Evolutionary conservation across 2,888 invertebrate species (phyloP), one percentile per base, ranked within the genome.

Genomic region (Tenodera sinensis): DNA sequence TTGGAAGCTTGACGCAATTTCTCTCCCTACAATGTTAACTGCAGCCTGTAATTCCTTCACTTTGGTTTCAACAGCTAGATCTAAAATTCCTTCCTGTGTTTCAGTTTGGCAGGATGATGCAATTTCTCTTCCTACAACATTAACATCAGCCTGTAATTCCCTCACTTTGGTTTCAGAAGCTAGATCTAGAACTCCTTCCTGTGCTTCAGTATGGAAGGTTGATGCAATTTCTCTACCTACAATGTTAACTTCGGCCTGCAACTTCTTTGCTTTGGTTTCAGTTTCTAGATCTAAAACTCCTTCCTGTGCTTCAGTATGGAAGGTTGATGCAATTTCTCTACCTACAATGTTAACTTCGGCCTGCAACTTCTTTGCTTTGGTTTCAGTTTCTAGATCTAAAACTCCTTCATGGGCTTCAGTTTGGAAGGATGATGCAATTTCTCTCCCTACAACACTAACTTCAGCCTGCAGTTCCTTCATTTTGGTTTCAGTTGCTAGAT

Each of bases 81-180:
- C 89, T 27, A 83, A 54, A 6, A 85, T 28, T 15, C 85, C 83
- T 88, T 89, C 89, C 47, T 90, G 88, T 28, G 88, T 34, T 14
- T 84, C 27, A 28, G 88, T 34, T 85, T 91, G 89, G 47, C 90
- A 88, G 9, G 82, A 34, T 27, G 82, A 27, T n/a, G 87, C 54
- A 27, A 88, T 86, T 88, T 90, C 90, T 88, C 88, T 89, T n/a
- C 84, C 20, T n/a, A 88, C 81, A n/a, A 90, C 71, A 34, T 89
- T 88, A 3, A 83, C 27, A n/a, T 83, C 83, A n/a, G 90, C 91
- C 15, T 83, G 87, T 3, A 83, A 87, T 54, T 88, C 54, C 83
- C 86, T 89, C 20, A 83, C 83, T 25, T 34, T 20, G 81, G 71
- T 81, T 54, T 89, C 54, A 15, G 28, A 9, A 20, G 88, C 83